Evolutionary conservation across 1,140 invertebrate genomes (phyloP), one percentile per base, ranked within the genome.

Genomic region (Augochlora pura): DNA sequence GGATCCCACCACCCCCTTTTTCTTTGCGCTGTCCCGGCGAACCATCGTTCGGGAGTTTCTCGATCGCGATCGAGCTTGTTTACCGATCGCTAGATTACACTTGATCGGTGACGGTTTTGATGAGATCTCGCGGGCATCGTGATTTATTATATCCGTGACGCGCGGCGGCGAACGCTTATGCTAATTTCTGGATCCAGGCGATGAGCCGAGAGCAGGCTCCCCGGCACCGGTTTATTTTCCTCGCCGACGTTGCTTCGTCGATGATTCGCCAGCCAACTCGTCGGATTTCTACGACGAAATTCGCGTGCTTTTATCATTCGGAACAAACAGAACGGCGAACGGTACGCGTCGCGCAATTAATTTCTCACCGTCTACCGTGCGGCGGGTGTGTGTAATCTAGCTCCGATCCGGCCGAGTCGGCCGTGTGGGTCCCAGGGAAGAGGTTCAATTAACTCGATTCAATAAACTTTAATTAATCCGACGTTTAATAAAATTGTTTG

Each of bases 381-480:
- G 32, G 4, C 4, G 32, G 4, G 4, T 4, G 32, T 4, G 32
- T 4, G 4, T 2, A 2, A 1, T 32, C 32, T 32, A 32, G 32
- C 4, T 32, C 32, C 4, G 32, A 32, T 32, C 32, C 32, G 32
- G 4, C 32, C 32, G n/a, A n/a, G n/a, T n/a, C n/a, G 4, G 32
- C 1, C 32, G 32, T 32, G n/a, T n/a, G n/a, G 32, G 32, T 32
- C 4, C 32, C 32, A 32, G 12, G 25, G 27, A 52, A 64, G 69
- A 59, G 39, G 46, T 80, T 83, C 87, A 81, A 87, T 85, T 87
- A 83, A 80, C 83, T 77, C 49, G 65, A 4, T 32, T 32, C 32
- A 4, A 32, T 32, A 32, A 32, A 32, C 81, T 83, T 87, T 86
- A 86, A 81, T 88, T 85, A 88, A 83, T 85, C 78, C 71, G 82